Conservation (phyloP, 1,140 invertebrate genomes). For the Lysiphlebus fabarum region DNA sequence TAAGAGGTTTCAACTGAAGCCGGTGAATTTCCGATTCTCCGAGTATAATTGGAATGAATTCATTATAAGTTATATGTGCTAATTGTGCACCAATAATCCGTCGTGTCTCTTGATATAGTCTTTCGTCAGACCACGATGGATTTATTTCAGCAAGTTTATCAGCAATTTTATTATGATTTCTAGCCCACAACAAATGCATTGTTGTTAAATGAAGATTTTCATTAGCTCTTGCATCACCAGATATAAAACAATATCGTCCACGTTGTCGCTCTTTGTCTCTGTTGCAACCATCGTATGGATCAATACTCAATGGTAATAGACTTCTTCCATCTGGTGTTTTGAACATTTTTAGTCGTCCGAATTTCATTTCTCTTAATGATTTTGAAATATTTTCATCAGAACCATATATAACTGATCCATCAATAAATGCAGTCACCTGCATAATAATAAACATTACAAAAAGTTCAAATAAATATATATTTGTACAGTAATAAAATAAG, state of each 20-base stretch:
- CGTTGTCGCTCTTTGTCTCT: constrained; percentile 61
- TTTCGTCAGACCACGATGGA: constrained; percentile 80
- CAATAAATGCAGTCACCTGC: constrained; percentile 75
- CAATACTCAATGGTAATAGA: constrained; percentile 68
- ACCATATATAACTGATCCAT: constrained; percentile 86
- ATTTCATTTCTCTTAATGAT: constrained; percentile 57
- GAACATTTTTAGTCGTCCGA: constrained; percentile 65
- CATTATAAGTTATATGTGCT: constrained; percentile 86
- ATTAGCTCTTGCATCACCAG: constrained; percentile 75
- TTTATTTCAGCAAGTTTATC: constrained; percentile 63
- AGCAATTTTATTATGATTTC: constrained; percentile 83
- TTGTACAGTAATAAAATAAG: constrained; percentile 2
- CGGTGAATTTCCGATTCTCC: constrained; percentile 59
- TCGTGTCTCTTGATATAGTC: constrained; percentile 74
- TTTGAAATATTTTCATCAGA: constrained; percentile 56
- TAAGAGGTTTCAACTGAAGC: constrained; percentile 61
- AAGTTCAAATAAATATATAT: not conserved
- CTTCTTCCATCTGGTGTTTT: constrained; percentile 62
- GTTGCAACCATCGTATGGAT: constrained; percentile 75
- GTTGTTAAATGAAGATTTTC: constrained; percentile 80
- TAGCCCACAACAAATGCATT: constrained; percentile 75
- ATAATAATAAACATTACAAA: constrained; percentile 7
- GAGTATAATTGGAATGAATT: constrained; percentile 79
- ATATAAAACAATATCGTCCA: constrained; percentile 75
- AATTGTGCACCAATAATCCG: constrained; percentile 78